A percentile compares a stretch with the other conserved stretches of the same genome.
phyloP scores from a whole-genome alignment of 1,140 invertebrate genomes.

The Pteromalus puparum region DNA sequence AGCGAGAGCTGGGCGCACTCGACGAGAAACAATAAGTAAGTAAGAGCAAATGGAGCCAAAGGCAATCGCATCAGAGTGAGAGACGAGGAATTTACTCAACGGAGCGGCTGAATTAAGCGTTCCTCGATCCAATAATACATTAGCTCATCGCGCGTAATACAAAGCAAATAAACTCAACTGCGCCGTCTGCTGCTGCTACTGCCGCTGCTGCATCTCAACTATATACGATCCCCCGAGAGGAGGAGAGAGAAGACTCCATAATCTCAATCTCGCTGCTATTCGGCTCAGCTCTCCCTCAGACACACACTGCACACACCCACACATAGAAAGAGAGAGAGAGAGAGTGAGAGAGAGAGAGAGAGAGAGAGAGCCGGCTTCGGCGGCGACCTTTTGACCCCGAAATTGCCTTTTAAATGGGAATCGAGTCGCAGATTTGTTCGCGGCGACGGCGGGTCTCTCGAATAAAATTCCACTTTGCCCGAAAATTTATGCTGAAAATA shows the following conservation, averaged over 20 bases:
- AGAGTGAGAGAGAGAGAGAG: neutral
- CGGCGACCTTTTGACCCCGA: conserved; percentile 23
- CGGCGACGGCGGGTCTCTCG: neutral
- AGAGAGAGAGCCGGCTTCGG: neutral
- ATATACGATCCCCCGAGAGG: neutral
- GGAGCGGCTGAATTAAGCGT: neutral
- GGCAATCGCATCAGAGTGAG: neutral
- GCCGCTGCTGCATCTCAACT: neutral
- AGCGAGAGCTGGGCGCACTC: too few relatives aligned
- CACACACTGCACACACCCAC: neutral
- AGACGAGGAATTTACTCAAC: neutral
- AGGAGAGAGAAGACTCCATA: neutral
- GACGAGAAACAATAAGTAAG: too few relatives aligned
- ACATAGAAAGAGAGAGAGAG: too few relatives aligned
- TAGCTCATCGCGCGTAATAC: neutral
- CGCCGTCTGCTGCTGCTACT: neutral
- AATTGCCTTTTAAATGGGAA: conserved; percentile 37
- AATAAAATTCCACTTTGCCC: conserved; percentile 48
- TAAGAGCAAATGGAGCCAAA: neutral
- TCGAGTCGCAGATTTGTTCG: conserved; percentile 36
- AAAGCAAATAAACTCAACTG: conserved; percentile 4
- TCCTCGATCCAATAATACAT: neutral
- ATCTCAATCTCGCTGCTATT: neutral
- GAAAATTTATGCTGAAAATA: conserved; percentile 45
- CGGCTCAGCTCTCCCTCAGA: neutral